Evolutionary conservation across 2,888 invertebrate genomes (phyloP).

Genomic region (Physocephala rufipes): DNA sequence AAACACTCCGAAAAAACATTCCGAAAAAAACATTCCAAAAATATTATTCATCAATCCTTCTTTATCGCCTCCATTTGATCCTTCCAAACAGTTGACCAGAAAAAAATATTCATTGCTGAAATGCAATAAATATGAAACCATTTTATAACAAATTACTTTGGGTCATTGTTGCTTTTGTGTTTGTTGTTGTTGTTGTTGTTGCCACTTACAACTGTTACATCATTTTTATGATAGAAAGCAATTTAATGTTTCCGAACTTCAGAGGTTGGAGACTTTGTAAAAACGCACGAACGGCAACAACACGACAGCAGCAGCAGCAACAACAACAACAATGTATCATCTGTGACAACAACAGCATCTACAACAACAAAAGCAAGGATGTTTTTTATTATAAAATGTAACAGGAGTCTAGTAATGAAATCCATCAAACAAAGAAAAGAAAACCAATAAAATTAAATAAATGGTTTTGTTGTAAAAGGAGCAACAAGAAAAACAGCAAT

Average conservation of each 20-base stretch:
- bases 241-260: conserved; percentile 26
- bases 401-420: neutral
- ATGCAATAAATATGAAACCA: conserved; percentile 10
- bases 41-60: no score
- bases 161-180: conserved; percentile 3
- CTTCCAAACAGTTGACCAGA: neutral
- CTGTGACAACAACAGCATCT: neutral
- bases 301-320: neutral
- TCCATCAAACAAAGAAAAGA: neutral
- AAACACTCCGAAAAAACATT: no score
- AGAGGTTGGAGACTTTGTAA: neutral
- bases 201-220: conserved; percentile 5
- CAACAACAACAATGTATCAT: no score
- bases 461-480: neutral
- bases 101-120: neutral
- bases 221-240: conserved; percentile 27
- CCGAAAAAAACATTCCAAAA: no score
- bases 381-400: no score
- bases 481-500: conserved; percentile 5
- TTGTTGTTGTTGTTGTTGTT: conserved; percentile 12
- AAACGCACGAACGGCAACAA: neutral
- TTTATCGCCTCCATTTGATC: neutral
- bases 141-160: conserved; percentile 25
- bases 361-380: no score
- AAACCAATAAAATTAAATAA: neutral